A percentile compares a stretch with the other conserved stretches of the same genome.
Conservation (phyloP, 2,888 invertebrate genomes). For the Chironomus riparius region DNA sequence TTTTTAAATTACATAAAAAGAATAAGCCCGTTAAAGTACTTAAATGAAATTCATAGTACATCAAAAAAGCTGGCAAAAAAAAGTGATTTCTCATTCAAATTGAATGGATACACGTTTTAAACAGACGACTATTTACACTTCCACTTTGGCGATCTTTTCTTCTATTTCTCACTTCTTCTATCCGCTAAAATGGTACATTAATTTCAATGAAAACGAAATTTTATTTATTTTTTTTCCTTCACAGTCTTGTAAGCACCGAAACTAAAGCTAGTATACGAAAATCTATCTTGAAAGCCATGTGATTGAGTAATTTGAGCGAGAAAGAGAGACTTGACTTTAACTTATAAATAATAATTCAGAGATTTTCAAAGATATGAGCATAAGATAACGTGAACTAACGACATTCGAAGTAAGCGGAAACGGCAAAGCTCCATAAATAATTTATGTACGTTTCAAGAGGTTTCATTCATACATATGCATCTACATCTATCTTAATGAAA, state of each 20-base stretch:
- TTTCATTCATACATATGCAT: neutral
- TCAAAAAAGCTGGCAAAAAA: neutral
- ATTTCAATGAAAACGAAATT: neutral
- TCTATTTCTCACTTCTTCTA: neutral
- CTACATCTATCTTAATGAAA: too few species aligned
- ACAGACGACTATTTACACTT: neutral
- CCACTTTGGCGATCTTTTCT: neutral
- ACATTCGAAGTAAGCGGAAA: neutral
- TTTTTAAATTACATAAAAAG: too few species aligned
- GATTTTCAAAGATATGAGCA: neutral
- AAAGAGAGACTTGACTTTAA: neutral
- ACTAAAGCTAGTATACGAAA: neutral
- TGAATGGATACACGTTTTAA: neutral
- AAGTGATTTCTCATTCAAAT: neutral
- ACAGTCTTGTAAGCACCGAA: neutral
- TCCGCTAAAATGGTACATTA: too few species aligned
- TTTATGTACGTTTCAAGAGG: neutral
- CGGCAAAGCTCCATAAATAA: neutral
- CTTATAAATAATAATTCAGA: neutral
- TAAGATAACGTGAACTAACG: neutral
- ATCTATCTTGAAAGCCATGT: neutral
- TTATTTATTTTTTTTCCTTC: neutral
- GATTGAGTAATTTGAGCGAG: neutral
- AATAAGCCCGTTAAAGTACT: too few species aligned
- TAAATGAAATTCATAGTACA: too few species aligned